Base-by-base conservation (phyloP, 2,113 vertebrate genomes). In the Paracanthobrama guichenoti region DNA sequence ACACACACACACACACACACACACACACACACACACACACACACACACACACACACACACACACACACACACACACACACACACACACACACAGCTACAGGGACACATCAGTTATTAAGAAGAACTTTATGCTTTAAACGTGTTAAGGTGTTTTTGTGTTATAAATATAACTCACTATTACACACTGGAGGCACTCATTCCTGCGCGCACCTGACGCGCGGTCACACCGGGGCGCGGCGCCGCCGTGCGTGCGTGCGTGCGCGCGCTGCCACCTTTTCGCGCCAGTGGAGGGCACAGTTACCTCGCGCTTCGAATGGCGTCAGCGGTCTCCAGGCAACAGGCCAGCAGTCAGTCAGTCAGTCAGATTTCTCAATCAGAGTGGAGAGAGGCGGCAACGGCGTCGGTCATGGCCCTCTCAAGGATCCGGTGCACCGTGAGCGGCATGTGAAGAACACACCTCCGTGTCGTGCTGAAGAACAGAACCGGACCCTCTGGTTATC, bases 251-350 rank as follows among this genome's bases (percentile, higher is more conserved):
- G 46, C 22, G 11, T 26, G 18, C 59, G 39, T 81, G 46, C 28
- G 59, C n/a, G 78, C 46, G 79, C 24, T 48, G 59, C 44, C 71
- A 31, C 60, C 64, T 16, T 74, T 87, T 85, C 13, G 46, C 79
- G 73, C 93, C 91, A 86, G 91, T 85, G 89, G 93, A 82, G 91
- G 92, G 92, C 93, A 84, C 44, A 46, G 35, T 79, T 83, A 85
- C 86, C 75, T 86, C 88, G 73, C 59, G 62, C 57, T 81, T 60
- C 71, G 67, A 83, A 44, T 90, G 91, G 94, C 94, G 94, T 94
- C 93, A 92, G 53, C 85, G 88, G 94, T 94, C 88, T 92, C 94
- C 88, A 74, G 90, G 93, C 94, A 95, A 94, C 94, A 92, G 83
- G 67, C 87, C 66, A 83, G 82, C 83, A 31, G 46, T 69, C 62